Evolutionary conservation across 2,113 vertebrate genomes (phyloP), one percentile per base, ranked within the genome.

Genomic region (Cervus canadensis): DNA sequence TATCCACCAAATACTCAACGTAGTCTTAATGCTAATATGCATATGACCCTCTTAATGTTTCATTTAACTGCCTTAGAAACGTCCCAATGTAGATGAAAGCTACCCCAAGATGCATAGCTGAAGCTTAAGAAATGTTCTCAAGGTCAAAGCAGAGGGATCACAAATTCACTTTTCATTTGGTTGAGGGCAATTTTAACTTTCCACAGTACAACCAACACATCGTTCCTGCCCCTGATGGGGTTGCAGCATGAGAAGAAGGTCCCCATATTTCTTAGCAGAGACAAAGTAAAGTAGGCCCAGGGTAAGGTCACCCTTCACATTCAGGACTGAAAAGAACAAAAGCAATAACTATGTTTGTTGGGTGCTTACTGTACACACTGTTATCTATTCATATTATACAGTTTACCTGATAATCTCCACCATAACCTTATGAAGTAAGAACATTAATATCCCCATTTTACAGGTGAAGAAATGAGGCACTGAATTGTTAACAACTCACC

Each of bases 151-250:
- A 99, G 82, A 99, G 97, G 60, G 97, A 99, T 98, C 98, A 99
- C 97, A 99, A 97, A 26, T 99, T 99, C 12, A 98, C 98, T 95
- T 98, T 98, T 99, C 78, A 99, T 98, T 92, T 98, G 98, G 40
- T 88, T 91, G 83, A 99, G 95, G 26, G 96, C 95, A 7, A 96
- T 99, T 91, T 99, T 99, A 97, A 99, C 98, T 98, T 99, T 99
- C 74, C 98, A 94, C n/a, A 98, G 95, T 90, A 98, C 98, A 83
- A 99, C 98, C 94, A 99, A 90, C 36, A 99, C 97, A 52, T 99
- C 98, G 91, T 99, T 7, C 54, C 98, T 99, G 98, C 98, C 99
- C 93, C 99, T 99, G 95, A 99, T 98, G 0, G 99, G 99, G 87
- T 99, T 97, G 0, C 99, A 99, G 85, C 43, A 98, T 15, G 99